These are phyloP conservation scores for Halcyon badia DNA, from an alignment of 2,797 vertebrate species.

Conservation along the genomic window DNA sequence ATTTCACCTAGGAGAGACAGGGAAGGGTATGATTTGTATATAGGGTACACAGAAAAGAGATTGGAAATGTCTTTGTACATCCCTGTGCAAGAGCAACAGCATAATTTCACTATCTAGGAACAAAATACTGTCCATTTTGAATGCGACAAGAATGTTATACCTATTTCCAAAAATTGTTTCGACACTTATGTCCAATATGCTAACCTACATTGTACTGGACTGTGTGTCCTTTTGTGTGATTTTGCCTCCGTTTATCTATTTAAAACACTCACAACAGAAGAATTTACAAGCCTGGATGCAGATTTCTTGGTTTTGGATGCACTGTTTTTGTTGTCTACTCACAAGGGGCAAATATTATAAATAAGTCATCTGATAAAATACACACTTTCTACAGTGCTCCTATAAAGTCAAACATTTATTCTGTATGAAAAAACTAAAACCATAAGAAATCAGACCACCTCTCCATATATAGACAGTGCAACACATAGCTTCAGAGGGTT, in stretches of 20 bases:
- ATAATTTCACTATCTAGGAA: neutral
- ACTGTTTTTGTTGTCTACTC: constrained; percentile 14
- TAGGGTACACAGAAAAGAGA: neutral
- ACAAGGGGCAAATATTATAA: constrained; percentile 3
- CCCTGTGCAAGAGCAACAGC: neutral
- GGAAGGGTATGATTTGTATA: neutral
- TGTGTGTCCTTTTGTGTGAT: neutral
- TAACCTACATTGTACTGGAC: neutral
- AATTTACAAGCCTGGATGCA: neutral
- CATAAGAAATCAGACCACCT: neutral
- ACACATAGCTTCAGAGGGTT: neutral
- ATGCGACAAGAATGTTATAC: neutral
- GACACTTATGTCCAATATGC: neutral
- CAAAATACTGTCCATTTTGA: neutral
- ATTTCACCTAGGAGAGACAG: neutral
- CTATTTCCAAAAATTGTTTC: neutral
- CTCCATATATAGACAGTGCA: neutral
- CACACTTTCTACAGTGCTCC: neutral
- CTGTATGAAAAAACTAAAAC: neutral
- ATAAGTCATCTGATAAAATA: neutral
- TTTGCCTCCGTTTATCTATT: neutral
- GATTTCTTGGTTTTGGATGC: neutral
- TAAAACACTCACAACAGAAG: neutral
- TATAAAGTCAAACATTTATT: neutral
- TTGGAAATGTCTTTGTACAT: neutral